Percentiles rank a stretch among this genome's conserved stretches.
Conservation (phyloP, 2,797 vertebrate genomes). For the Pitangus sulphuratus region DNA sequence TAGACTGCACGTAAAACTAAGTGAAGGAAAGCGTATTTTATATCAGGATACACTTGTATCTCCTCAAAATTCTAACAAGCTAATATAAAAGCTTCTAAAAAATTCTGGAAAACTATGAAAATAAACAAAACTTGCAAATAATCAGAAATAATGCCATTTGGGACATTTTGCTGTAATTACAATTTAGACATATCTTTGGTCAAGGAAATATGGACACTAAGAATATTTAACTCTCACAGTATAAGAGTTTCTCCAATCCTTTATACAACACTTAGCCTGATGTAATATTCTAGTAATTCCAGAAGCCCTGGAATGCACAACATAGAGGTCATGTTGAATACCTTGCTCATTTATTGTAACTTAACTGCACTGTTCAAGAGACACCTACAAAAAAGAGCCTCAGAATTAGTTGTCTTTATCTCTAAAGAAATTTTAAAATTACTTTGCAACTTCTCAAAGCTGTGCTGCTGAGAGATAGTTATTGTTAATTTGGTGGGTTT, state of each 20-base stretch:
- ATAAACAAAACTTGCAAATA: background rate
- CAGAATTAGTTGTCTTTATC: background rate
- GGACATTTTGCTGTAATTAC: background rate
- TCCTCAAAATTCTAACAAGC: background rate
- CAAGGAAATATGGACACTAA: background rate
- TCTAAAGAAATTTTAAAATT: background rate
- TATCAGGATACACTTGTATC: background rate
- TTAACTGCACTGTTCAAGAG: background rate
- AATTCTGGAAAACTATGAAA: background rate
- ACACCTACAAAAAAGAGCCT: background rate
- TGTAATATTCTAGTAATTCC: background rate
- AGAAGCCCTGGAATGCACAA: background rate
- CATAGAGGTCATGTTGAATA: background rate
- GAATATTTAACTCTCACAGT: background rate
- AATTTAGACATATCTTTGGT: background rate
- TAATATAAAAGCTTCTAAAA: background rate
- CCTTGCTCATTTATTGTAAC: background rate
- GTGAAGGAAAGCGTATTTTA: background rate
- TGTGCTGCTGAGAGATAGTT: background rate
- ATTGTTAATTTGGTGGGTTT: background rate
- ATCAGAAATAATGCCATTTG: background rate
- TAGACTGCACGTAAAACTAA: background rate
- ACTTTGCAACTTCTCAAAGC: background rate
- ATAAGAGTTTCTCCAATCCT: background rate
- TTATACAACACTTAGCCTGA: background rate